phyloP scores from a whole-genome alignment of 2,797 vertebrate genomes.

The Gephyroberyx darwinii region DNA sequence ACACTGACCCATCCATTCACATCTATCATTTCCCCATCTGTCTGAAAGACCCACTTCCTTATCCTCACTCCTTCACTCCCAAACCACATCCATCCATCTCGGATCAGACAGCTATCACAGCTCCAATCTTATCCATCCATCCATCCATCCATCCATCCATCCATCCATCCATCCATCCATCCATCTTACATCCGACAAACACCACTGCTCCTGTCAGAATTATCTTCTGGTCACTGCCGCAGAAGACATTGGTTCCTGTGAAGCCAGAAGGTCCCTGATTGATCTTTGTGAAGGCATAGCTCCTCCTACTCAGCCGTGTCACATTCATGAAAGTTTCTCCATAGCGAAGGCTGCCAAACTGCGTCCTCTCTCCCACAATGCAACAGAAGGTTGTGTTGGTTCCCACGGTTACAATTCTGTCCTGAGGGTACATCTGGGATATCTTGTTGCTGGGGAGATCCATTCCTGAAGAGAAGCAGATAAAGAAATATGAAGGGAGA shows the following conservation, averaged over 20 bases:
- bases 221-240: fast-evolving
- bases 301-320: slow-evolving; percentile 74
- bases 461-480: slow-evolving; percentile 61
- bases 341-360: slow-evolving; percentile 37
- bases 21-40: neutral
- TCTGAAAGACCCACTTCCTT: no score
- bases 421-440: slow-evolving; percentile 67
- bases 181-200: slow-evolving; percentile 82
- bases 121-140: neutral
- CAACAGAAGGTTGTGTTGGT: slow-evolving; percentile 80
- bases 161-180: slow-evolving; percentile 25
- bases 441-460: slow-evolving; percentile 58
- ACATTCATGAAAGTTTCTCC: neutral
- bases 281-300: slow-evolving; percentile 57
- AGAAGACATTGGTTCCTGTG: slow-evolving; percentile 69
- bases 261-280: slow-evolving; percentile 5
- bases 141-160: neutral
- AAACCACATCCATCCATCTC: neutral
- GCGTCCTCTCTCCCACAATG: slow-evolving; percentile 67
- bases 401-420: slow-evolving; percentile 70
- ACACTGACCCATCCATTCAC: neutral
- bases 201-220: slow-evolving; percentile 61
- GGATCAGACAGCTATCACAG: neutral
- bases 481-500: neutral
- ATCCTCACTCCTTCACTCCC: neutral